Conservation (phyloP, 2,888 invertebrate genomes). For the Pyrrhia umbra region DNA sequence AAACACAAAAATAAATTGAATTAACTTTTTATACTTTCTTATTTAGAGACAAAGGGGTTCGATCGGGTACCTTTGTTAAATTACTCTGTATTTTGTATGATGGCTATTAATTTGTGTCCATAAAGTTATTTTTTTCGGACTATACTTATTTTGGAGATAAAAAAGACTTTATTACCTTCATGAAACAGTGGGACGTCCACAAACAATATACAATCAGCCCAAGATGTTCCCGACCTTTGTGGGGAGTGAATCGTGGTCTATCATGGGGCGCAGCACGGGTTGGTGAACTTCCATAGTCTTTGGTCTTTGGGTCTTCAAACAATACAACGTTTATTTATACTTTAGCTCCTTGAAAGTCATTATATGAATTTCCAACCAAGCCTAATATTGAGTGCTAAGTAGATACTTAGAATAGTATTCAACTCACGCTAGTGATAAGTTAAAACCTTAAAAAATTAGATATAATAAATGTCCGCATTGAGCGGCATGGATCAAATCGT, state of each 20-base stretch:
- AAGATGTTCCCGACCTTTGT: not conserved
- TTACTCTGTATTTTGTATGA: not conserved
- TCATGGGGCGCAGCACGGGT: not conserved
- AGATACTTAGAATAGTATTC: slow-evolving; percentile 1
- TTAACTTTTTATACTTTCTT: too few species aligned
- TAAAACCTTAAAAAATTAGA: not conserved
- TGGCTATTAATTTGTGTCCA: not conserved
- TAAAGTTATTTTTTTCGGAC: not conserved
- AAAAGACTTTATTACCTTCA: not conserved
- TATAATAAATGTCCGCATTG: not conserved
- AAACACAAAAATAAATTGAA: too few species aligned
- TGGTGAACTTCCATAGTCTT: too few species aligned
- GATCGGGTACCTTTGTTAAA: not conserved
- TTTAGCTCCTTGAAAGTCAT: not conserved
- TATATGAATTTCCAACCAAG: not conserved
- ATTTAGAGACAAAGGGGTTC: not conserved
- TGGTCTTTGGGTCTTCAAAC: too few species aligned
- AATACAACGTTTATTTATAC: not conserved
- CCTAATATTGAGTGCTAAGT: not conserved
- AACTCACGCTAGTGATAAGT: slow-evolving; percentile 1
- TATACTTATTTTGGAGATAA: not conserved
- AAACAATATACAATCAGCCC: slow-evolving; percentile 1
- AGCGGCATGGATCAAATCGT: slow-evolving; percentile 16
- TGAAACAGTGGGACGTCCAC: not conserved
- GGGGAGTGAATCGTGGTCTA: not conserved